These are phyloP conservation scores for Drosophila phalerata DNA, from an alignment of 2,888 invertebrate species.

Conservation along the genomic window DNA sequence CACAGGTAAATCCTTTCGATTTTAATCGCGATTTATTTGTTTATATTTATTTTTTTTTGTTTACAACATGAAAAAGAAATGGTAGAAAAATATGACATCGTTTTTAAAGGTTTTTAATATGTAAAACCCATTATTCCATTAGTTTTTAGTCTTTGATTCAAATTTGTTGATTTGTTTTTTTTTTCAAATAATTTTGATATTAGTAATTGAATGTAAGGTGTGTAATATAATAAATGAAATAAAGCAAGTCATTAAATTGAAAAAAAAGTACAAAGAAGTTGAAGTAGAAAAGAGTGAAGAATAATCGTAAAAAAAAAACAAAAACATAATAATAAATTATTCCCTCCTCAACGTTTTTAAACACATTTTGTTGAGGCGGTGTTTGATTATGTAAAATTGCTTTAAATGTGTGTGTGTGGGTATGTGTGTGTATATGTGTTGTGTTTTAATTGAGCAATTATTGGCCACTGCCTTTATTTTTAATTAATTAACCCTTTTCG, in stretches of 20 bases:
- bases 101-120: conserved; percentile 57
- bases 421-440: conserved; percentile 41
- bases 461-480: conserved; percentile 25
- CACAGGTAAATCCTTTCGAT: conserved; percentile 23
- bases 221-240: conserved; percentile 30
- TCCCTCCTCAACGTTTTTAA: conserved; percentile 31
- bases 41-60: conserved; percentile 45
- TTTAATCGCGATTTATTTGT: conserved; percentile 38
- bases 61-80: conserved; percentile 81
- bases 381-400: conserved; percentile 67
- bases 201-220: conserved; percentile 46
- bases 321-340: conserved; percentile 59
- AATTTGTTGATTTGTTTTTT: conserved; percentile 30
- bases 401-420: conserved; percentile 47
- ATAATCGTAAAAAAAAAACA: conserved; percentile 49
- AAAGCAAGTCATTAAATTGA: conserved; percentile 32
- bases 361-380: conserved; percentile 15
- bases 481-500: conserved; percentile 45
- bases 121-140: conserved; percentile 63
- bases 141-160: conserved; percentile 71
- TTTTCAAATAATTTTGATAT: conserved; percentile 24
- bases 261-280: conserved; percentile 23
- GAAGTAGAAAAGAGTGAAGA: conserved; percentile 10
- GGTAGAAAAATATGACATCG: conserved; percentile 78
- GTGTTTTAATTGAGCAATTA: conserved; percentile 64